Evolutionary conservation across 2,888 invertebrate genomes (phyloP).

Genomic region (Acronicta psi): DNA sequence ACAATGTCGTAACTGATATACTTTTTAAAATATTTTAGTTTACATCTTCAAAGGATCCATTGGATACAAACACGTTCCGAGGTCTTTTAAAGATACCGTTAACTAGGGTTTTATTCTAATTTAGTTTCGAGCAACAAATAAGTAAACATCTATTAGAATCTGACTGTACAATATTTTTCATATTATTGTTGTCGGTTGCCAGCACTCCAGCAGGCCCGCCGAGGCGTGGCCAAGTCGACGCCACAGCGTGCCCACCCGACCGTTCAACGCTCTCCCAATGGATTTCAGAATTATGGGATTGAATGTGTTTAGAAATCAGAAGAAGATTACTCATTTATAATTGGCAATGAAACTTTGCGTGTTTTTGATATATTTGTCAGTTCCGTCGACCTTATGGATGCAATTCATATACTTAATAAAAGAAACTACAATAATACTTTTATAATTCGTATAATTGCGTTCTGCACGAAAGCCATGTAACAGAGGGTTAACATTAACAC

Average conservation of each 20-base stretch:
- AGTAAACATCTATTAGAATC: neutral
- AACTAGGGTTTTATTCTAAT: neutral
- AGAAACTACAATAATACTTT: slow-evolving; percentile 20
- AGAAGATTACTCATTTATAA: slow-evolving; percentile 31
- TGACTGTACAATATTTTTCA: slow-evolving; percentile 67
- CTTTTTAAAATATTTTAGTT: no score
- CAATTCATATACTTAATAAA: slow-evolving; percentile 30
- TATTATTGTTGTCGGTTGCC: slow-evolving; percentile 66
- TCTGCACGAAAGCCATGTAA: slow-evolving; percentile 33
- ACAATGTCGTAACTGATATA: no score
- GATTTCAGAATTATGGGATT: slow-evolving; percentile 64
- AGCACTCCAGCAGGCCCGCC: slow-evolving; percentile 64
- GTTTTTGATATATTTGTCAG: slow-evolving; percentile 30
- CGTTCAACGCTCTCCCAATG: slow-evolving; percentile 69
- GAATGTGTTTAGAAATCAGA: slow-evolving; percentile 39
- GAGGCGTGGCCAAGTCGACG: slow-evolving; percentile 71
- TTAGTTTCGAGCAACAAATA: neutral
- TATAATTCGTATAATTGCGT: slow-evolving; percentile 13
- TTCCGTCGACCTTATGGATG: slow-evolving; percentile 37
- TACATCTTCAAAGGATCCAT: no score
- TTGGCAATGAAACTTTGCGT: slow-evolving; percentile 39
- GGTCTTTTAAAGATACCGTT: neutral
- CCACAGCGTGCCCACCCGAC: slow-evolving; percentile 68
- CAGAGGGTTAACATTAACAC: slow-evolving; percentile 12
- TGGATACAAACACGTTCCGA: no score